Evolutionary conservation across 2,888 invertebrate genomes (phyloP).

Genomic region (Rhamnusium bicolor): DNA sequence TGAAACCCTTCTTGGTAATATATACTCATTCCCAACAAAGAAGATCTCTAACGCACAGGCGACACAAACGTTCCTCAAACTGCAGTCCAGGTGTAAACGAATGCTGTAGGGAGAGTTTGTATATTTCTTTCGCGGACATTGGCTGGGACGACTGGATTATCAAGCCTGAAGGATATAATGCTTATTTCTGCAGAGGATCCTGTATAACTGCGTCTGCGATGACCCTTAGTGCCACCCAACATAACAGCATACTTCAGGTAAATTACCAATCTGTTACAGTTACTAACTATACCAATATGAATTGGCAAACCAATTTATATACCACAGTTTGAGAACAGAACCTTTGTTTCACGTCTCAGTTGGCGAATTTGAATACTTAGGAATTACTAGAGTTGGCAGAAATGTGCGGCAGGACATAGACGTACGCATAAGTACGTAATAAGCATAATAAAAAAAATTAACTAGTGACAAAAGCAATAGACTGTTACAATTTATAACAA

Average conservation of each 20-base stretch:
- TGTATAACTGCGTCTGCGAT: constrained; percentile 84
- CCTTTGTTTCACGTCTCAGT: too few relatives aligned
- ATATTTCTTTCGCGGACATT: constrained; percentile 87
- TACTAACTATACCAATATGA: too few relatives aligned
- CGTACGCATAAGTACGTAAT: too few relatives aligned
- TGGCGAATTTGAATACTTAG: too few relatives aligned
- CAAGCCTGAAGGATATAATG: constrained; percentile 86
- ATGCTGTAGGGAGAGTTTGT: constrained; percentile 88
- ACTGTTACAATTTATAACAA: too few relatives aligned
- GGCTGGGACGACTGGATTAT: constrained; percentile 94
- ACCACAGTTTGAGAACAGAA: background rate
- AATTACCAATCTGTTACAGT: constrained; percentile 67
- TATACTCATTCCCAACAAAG: constrained; percentile 83
- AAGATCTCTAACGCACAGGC: constrained; percentile 62
- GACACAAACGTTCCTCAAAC: constrained; percentile 75
- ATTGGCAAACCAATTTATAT: background rate
- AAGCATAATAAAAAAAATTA: too few relatives aligned
- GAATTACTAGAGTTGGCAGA: too few relatives aligned
- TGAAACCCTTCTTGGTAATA: constrained; percentile 85
- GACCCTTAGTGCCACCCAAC: constrained; percentile 77
- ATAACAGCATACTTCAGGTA: constrained; percentile 85
- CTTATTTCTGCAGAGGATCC: constrained; percentile 89
- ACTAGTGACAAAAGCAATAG: too few relatives aligned
- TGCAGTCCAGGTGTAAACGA: constrained; percentile 81
- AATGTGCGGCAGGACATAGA: too few relatives aligned